A percentile compares a stretch with the other conserved stretches of the same genome.
Evolutionary conservation across 1,140 invertebrate species (phyloP).

Genomic region (Physella acuta): DNA sequence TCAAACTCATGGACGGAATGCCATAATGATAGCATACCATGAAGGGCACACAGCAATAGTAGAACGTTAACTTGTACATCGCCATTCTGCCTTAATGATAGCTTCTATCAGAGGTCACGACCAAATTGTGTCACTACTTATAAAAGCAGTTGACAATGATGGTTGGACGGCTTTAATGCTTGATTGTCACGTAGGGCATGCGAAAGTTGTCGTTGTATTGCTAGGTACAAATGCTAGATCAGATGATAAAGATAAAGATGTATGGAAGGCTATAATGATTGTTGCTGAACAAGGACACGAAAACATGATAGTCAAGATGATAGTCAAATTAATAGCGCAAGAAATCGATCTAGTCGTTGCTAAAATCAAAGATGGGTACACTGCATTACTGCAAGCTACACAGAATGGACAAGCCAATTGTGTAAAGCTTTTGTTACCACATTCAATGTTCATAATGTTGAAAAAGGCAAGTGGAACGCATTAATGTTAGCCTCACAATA

Average conservation of each 20-base stretch:
- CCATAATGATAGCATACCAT: neutral
- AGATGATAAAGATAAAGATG: neutral
- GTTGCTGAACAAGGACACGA: neutral
- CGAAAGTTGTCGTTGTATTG: neutral
- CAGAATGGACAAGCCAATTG: neutral
- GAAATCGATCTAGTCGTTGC: too few relatives aligned
- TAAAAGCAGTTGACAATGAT: neutral
- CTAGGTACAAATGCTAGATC: neutral
- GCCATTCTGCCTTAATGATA: slow-evolving; percentile 26
- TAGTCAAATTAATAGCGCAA: too few relatives aligned
- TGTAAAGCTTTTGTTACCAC: neutral
- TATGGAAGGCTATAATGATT: neutral
- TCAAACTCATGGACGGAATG: neutral
- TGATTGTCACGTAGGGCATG: neutral
- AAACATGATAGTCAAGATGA: too few relatives aligned
- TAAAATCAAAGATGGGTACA: too few relatives aligned
- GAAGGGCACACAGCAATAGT: too few relatives aligned
- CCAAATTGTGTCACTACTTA: slow-evolving; percentile 15
- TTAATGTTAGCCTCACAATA: too few relatives aligned
- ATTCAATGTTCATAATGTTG: too few relatives aligned
- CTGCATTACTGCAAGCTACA: neutral
- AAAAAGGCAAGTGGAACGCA: too few relatives aligned
- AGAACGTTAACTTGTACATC: too few relatives aligned
- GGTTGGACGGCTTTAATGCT: slow-evolving; percentile 22
- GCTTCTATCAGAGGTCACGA: slow-evolving; percentile 24